Evolutionary conservation across 2,113 vertebrate species (phyloP).

Genomic region (Hypocryptadius cinnamomeus): DNA sequence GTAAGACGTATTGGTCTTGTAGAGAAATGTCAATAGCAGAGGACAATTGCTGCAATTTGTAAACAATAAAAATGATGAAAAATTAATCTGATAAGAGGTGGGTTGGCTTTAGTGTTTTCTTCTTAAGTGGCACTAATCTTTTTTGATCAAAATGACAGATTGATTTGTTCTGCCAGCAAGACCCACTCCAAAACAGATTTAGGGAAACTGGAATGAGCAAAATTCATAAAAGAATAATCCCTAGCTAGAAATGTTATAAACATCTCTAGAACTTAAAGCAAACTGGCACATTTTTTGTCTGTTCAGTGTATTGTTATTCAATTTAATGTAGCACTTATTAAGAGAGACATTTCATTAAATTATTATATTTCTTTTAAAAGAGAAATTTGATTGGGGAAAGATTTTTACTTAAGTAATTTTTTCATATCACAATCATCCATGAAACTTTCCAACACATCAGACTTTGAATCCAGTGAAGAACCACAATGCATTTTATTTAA

Average conservation of each 20-base stretch:
- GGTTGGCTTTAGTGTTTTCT: neutral
- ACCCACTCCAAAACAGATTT: conserved; percentile 11
- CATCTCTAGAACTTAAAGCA: neutral
- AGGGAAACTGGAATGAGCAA: neutral
- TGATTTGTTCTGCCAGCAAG: conserved; percentile 3
- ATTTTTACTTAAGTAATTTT: neutral
- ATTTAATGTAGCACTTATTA: neutral
- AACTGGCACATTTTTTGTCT: neutral
- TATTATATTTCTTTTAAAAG: neutral
- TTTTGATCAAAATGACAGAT: neutral
- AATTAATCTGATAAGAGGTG: neutral
- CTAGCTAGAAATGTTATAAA: neutral
- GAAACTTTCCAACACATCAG: neutral
- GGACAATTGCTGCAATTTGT: neutral
- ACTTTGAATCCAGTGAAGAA: neutral
- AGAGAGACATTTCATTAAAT: neutral
- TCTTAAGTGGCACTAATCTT: neutral
- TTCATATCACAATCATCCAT: neutral
- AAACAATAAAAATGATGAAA: neutral
- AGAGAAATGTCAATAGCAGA: neutral
- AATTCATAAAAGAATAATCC: neutral
- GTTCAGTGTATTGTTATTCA: neutral
- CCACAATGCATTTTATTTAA: neutral
- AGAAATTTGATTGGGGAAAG: neutral
- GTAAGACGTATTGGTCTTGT: neutral